Base-by-base conservation (phyloP, 1,140 invertebrate genomes). In the Dreissena polymorpha region DNA sequence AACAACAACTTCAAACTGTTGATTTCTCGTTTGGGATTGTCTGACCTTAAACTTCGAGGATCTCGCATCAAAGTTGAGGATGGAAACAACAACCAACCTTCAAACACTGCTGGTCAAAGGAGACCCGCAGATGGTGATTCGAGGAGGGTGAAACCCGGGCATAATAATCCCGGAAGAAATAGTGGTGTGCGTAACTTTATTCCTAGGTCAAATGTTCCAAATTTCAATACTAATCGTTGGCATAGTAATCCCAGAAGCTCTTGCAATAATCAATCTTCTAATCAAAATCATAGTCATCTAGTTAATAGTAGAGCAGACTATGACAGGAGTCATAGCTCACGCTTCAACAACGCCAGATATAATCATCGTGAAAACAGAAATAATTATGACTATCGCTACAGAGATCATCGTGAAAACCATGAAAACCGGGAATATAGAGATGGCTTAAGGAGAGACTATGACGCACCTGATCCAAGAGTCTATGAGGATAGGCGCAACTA, bases 1-100 rank as follows among this genome's bases (percentile, higher is more conserved):
- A 72, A 23, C 16, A 72, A 53, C 21, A 72, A 72, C 49, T 53
- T 72, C 14, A 72, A 72, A 72, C 69, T 72, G 7, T 53, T 72
- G 1, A 49, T 72, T 13, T 72, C 69, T 10, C 55, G 49, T 5
- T 49, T 72, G 13, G 69, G 69, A 23, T 13, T 72, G 55, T 53
- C 69, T 53, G 69, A 53, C n/a, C 69, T 72, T 0, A 72, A 72
- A 25, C 14, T 72, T n/a, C 69, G 69, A n/a, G 69, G 69, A 7
- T 10, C 39, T 21, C 39, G 69, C 21, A 49, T 72, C 10, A 13
- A 50, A 5, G 14, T 23, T n/a, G 69, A 72, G 7, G 69, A 39
- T 39, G 39, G 39, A 39, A 39, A 69, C 27, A 27, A 29, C 12
- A 29, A 25, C 12, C 10, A 7, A 72, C 18, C 51, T 53, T 12